A percentile compares a stretch with the other conserved stretches of the same genome.
Conservation (phyloP, 2,797 vertebrate genomes). For the Limnodromus scolopaceus region DNA sequence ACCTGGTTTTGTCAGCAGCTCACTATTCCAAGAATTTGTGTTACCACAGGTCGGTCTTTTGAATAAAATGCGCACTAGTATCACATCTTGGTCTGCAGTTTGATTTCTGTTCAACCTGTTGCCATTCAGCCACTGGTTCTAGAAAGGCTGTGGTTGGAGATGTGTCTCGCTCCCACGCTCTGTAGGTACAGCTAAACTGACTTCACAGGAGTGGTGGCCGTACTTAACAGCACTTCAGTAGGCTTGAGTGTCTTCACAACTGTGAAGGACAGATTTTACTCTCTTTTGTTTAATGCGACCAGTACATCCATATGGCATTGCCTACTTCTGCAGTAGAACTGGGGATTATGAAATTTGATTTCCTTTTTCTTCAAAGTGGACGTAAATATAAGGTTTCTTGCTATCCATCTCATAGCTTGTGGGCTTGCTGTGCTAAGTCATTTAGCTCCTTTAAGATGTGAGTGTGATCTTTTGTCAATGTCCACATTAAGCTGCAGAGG, state of each 20-base stretch:
- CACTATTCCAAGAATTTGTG: not conserved
- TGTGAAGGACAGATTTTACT: not conserved
- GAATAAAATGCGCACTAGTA: not conserved
- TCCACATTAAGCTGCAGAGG: not conserved
- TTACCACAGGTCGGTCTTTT: not conserved
- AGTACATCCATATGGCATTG: not conserved
- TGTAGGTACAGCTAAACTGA: not conserved
- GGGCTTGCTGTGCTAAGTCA: not conserved
- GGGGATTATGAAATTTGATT: not conserved
- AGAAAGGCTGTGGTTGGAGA: not conserved
- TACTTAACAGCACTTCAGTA: not conserved
- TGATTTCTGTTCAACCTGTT: not conserved
- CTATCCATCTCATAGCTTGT: not conserved
- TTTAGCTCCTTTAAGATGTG: not conserved
- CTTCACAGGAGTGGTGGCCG: not conserved
- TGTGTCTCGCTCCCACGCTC: fast-evolving
- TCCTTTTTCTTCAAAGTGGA: not conserved
- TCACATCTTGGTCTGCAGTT: not conserved
- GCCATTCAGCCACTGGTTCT: not conserved
- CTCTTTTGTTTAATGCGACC: not conserved
- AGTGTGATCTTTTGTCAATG: not conserved
- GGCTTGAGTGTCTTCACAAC: not conserved
- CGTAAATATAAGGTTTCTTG: not conserved
- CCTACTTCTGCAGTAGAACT: not conserved
- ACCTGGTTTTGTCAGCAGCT: not conserved